Evolutionary conservation across 2,113 vertebrate genomes (phyloP).

Genomic region (Vulpes ferrilata): DNA sequence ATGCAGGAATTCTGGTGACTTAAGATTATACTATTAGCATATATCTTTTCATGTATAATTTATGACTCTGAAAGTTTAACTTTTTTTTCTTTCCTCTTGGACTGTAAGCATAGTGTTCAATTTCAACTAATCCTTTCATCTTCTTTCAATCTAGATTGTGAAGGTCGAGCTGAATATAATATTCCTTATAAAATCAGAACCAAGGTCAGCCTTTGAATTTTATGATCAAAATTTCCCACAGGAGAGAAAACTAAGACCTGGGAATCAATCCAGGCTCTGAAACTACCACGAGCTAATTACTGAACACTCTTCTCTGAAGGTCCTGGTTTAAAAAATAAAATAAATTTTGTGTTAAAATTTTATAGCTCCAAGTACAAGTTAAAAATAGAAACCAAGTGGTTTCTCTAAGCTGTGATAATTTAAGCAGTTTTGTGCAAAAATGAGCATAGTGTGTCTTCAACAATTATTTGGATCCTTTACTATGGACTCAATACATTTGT

Average conservation of each 20-base stretch:
- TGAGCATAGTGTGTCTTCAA: background rate
- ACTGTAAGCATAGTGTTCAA: conserved; percentile 66
- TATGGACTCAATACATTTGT: background rate
- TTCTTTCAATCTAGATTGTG: conserved; percentile 69
- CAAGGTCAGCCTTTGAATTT: conserved; percentile 80
- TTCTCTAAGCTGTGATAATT: background rate
- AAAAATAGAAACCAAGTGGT: conserved; percentile 38
- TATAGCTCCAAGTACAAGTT: background rate
- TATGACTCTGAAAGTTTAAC: conserved; percentile 73
- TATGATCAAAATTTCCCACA: conserved; percentile 71
- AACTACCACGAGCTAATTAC: conserved; percentile 69
- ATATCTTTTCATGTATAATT: conserved; percentile 83
- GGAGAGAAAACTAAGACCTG: conserved; percentile 46
- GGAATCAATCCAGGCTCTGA: conserved; percentile 54
- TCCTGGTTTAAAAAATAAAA: conserved; percentile 57
- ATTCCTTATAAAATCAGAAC: conserved; percentile 77
- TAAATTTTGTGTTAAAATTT: background rate
- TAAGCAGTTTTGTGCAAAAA: background rate
- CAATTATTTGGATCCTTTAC: conserved; percentile 44
- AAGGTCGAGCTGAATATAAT: conserved; percentile 76
- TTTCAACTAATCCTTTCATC: conserved; percentile 85
- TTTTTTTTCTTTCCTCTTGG: conserved; percentile 62
- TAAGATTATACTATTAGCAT: conserved; percentile 79
- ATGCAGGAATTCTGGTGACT: conserved; percentile 70
- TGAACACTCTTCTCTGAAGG: conserved; percentile 39